Conservation (phyloP, 2,888 invertebrate species). For the Linyphia triangularis region DNA sequence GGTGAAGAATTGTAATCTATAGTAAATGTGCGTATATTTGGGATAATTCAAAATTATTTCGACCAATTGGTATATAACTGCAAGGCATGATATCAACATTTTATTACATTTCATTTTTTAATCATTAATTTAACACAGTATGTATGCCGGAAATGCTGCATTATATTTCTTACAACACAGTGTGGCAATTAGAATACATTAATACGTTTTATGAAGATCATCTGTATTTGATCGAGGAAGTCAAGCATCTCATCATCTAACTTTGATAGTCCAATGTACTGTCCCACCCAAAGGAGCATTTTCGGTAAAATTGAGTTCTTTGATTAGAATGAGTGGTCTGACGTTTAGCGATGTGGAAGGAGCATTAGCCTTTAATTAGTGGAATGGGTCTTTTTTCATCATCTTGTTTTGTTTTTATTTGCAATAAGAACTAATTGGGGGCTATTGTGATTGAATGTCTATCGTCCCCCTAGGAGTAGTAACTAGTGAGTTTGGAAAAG, state of each 20-base stretch:
- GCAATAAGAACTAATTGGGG: conserved; percentile 57
- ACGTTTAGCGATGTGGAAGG: conserved; percentile 58
- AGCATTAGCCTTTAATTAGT: conserved; percentile 67
- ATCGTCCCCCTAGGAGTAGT: conserved; percentile 47
- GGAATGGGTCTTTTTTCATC: conserved; percentile 40
- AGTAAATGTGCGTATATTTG: no score
- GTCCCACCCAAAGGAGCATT: conserved; percentile 19
- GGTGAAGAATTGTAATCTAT: no score
- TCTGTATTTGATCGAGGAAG: no score
- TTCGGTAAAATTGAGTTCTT: conserved; percentile 37
- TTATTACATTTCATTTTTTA: no score
- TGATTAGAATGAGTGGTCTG: conserved; percentile 48
- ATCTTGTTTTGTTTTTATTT: conserved; percentile 41
- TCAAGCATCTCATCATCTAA: not conserved
- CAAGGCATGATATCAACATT: no score
- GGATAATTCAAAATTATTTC: no score
- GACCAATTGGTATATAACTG: no score
- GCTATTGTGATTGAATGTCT: conserved; percentile 61
- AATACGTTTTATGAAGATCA: no score
- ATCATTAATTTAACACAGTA: no score
- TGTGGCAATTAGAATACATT: no score
- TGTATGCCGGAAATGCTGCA: no score
- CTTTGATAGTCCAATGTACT: not conserved
- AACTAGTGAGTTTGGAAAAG: conserved; percentile 44
- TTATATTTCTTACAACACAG: no score